Evolutionary conservation across 2,797 vertebrate genomes (phyloP).

Genomic region (Morus bassanus): DNA sequence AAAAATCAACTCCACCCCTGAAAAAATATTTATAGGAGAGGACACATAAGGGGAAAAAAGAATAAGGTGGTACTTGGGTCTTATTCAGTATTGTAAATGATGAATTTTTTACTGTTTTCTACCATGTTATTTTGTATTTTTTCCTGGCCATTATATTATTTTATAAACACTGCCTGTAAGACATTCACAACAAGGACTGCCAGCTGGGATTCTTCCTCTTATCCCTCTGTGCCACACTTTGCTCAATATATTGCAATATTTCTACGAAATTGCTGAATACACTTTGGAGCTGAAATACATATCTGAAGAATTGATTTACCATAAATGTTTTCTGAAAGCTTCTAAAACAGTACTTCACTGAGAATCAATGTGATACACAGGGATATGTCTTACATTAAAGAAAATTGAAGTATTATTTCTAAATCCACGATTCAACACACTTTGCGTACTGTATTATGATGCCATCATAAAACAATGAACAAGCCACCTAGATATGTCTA

Average conservation of each 20-base stretch:
- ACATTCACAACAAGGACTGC: neutral
- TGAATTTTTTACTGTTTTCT: neutral
- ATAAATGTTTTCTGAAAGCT: neutral
- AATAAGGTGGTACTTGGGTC: neutral
- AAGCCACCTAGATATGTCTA: rapidly evolving
- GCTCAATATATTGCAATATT: neutral
- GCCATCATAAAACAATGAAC: neutral
- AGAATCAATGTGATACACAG: neutral
- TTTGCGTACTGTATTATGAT: neutral
- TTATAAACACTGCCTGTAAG: neutral
- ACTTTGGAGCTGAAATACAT: neutral
- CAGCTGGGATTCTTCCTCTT: neutral
- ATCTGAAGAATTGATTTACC: neutral
- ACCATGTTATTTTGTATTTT: neutral
- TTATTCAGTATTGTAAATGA: rapidly evolving
- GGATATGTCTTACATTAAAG: neutral
- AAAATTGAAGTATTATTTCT: neutral
- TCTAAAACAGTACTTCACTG: neutral
- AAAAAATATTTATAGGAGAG: neutral
- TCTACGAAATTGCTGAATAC: neutral
- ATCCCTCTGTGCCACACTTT: neutral
- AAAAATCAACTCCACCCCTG: neutral
- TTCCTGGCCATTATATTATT: neutral
- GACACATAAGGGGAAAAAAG: too few species aligned
- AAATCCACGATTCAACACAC: neutral